A percentile compares a stretch with the other conserved stretches of the same genome.
Evolutionary conservation across 1,140 invertebrate genomes (phyloP).

Genomic region (Cydia splendana): DNA sequence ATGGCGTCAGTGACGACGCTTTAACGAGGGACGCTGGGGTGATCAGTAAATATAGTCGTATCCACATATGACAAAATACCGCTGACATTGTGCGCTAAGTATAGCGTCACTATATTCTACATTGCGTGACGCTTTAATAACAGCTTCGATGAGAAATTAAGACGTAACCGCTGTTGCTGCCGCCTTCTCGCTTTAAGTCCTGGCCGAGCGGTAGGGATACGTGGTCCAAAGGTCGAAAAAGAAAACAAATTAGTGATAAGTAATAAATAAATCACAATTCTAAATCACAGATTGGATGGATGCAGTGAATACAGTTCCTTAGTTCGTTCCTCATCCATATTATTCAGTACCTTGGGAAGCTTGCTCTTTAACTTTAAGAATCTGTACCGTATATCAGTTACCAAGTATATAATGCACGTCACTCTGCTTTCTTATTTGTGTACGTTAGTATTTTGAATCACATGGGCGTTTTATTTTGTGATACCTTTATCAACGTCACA

Average conservation of each 20-base stretch:
- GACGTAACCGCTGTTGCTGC: background rate
- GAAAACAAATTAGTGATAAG: background rate
- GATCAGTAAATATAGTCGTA: background rate
- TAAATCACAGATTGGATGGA: background rate
- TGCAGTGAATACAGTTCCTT: conserved; percentile 1
- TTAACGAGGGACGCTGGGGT: background rate
- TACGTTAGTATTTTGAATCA: conserved; percentile 60
- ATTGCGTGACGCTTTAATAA: background rate
- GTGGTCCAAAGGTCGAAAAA: background rate
- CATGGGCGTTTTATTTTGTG: conserved; percentile 79
- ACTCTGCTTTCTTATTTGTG: conserved; percentile 68
- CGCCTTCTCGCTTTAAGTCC: background rate
- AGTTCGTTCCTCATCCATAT: background rate
- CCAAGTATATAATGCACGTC: conserved; percentile 62
- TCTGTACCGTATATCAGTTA: conserved; percentile 45
- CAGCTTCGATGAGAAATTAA: background rate
- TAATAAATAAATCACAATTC: background rate
- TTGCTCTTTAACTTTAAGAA: conserved; percentile 52
- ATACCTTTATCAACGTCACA: conserved; percentile 78
- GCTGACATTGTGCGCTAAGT: no score
- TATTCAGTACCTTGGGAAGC: conserved; percentile 47
- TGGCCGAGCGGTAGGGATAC: background rate
- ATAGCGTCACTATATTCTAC: background rate
- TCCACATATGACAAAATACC: no score
- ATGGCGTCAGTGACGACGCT: background rate